phyloP scores from a whole-genome alignment of 2,113 vertebrate genomes.

The Cryptomyrus ogoouensis region DNA sequence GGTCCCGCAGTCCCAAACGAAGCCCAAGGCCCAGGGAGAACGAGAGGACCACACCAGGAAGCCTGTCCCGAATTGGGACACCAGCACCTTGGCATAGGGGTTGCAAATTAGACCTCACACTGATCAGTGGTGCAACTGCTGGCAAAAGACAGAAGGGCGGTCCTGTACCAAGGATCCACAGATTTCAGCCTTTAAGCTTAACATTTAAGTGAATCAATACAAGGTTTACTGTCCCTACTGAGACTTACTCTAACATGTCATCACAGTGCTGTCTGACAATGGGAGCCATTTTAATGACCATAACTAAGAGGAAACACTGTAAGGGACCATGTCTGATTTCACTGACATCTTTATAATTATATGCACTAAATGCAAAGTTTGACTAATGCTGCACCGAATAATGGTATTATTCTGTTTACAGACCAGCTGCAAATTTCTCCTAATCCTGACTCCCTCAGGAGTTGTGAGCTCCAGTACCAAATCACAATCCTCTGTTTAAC shows the following conservation, averaged over 20 bases:
- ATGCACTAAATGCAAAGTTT: background rate
- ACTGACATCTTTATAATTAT: background rate
- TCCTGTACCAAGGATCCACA: background rate
- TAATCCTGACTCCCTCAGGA: background rate
- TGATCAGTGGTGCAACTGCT: background rate
- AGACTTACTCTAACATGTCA: background rate
- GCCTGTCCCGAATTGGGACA: background rate
- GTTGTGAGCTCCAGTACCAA: background rate
- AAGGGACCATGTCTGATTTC: background rate
- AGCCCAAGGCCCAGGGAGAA: background rate
- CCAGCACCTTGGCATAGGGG: conserved; percentile 21
- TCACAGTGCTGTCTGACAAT: background rate
- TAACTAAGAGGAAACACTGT: background rate
- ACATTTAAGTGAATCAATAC: background rate
- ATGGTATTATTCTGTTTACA: background rate
- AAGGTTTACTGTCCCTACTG: background rate
- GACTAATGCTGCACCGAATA: background rate
- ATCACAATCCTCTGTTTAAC: background rate
- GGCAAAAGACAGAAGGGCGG: background rate
- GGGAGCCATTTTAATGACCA: background rate
- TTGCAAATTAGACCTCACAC: conserved; percentile 22
- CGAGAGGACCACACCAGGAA: background rate
- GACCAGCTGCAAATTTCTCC: background rate
- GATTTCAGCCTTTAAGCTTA: background rate
- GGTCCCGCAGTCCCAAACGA: background rate